Conservation (phyloP, 2,888 invertebrate species). For the Lepetodrilus schrolli region DNA sequence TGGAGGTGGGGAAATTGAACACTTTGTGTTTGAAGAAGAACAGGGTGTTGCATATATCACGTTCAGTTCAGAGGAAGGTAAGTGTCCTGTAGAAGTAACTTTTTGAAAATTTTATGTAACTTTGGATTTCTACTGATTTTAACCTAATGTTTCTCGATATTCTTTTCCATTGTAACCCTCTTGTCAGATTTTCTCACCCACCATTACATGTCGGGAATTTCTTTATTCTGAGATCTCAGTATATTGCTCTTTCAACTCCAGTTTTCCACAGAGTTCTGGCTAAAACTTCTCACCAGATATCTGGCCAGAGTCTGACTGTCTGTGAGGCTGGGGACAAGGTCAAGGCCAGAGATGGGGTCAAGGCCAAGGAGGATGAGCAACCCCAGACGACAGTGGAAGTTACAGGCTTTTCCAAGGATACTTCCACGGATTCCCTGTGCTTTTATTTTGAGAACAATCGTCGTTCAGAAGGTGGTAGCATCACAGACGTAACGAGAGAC, state of each 20-base stretch:
- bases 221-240: not conserved
- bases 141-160: no score
- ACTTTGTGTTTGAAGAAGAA: not conserved
- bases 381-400: not conserved
- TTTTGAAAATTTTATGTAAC: not conserved
- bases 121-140: no score
- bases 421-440: not conserved
- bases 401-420: not conserved
- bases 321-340: not conserved
- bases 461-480: not conserved
- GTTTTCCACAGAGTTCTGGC: not conserved
- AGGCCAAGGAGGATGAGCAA: not conserved
- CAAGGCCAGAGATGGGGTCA: not conserved
- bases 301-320: not conserved
- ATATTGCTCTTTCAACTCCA: not conserved
- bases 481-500: not conserved
- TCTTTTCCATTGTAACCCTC: no score
- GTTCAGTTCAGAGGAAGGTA: not conserved
- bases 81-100: not conserved
- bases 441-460: conserved; percentile 4
- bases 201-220: no score
- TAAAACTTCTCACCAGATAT: not conserved
- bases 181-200: no score
- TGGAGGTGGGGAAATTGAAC: not conserved
- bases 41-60: not conserved